Percentiles rank a stretch among this genome's conserved stretches.
phyloP scores from a whole-genome alignment of 2,888 invertebrate species.

The Sinohyriopsis cumingii region DNA sequence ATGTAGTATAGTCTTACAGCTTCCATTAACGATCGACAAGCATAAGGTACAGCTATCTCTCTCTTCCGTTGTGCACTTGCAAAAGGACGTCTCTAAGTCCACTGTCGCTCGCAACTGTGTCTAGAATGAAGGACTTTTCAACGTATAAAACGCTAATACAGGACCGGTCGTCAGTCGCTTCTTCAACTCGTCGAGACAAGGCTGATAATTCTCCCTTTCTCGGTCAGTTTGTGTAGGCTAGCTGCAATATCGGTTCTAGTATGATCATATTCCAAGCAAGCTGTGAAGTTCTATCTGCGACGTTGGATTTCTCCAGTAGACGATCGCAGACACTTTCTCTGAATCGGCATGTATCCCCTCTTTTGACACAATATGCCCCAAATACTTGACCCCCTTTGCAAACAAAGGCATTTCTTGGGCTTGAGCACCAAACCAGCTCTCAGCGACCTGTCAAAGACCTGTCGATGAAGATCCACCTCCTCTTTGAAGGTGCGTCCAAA shows the following conservation, averaged over 20 bases:
- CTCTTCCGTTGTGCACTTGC: too few relatives aligned
- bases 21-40: too few relatives aligned
- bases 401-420: slow-evolving; percentile 32
- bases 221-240: not conserved
- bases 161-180: too few relatives aligned
- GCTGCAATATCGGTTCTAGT: slow-evolving; percentile 1
- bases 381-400: slow-evolving; percentile 8
- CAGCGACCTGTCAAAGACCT: slow-evolving; percentile 24
- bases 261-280: slow-evolving; percentile 1
- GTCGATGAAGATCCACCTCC: slow-evolving; percentile 15
- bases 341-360: slow-evolving; percentile 10
- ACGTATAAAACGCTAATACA: too few relatives aligned
- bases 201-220: not conserved
- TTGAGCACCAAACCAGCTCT: slow-evolving; percentile 35
- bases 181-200: too few relatives aligned
- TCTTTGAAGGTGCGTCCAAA: slow-evolving; percentile 19
- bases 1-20: too few relatives aligned
- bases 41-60: too few relatives aligned
- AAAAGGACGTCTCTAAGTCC: too few relatives aligned
- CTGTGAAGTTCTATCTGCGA: slow-evolving; percentile 3
- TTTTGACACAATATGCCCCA: slow-evolving; percentile 6
- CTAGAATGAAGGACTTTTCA: too few relatives aligned
- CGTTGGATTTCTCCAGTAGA: not conserved
- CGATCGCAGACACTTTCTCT: not conserved
- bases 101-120: too few relatives aligned